Evolutionary conservation across 2,113 vertebrate species (phyloP).

Genomic region (Ciconia boyciana): DNA sequence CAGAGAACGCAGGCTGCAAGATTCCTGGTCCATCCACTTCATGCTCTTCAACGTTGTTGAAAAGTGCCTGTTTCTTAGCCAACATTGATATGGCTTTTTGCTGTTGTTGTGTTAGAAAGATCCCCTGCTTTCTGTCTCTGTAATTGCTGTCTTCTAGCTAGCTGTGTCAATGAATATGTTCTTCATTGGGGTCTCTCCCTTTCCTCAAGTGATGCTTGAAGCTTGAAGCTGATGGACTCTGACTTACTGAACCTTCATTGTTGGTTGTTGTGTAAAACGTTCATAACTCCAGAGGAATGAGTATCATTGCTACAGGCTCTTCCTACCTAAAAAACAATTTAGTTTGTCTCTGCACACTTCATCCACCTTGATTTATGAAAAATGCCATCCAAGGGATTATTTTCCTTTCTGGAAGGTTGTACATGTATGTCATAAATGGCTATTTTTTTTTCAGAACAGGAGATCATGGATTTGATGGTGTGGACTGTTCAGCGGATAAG

Average conservation of each 20-base stretch:
- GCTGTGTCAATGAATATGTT: neutral
- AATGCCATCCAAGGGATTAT: neutral
- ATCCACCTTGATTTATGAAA: neutral
- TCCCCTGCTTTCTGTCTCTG: neutral
- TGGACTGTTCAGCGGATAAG: too few relatives aligned
- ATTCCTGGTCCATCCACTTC: rapidly evolving
- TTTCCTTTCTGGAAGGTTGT: neutral
- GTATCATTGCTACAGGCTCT: neutral
- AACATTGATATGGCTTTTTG: rapidly evolving
- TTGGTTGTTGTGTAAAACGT: neutral
- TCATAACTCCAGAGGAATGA: neutral
- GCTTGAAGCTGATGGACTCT: neutral
- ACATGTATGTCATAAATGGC: neutral
- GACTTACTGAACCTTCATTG: neutral
- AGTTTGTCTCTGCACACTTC: neutral
- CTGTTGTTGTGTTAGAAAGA: neutral
- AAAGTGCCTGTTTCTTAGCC: neutral
- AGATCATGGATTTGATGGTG: neutral
- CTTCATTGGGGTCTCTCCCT: neutral
- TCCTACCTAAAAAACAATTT: neutral
- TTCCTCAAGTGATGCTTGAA: neutral
- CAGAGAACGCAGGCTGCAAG: neutral
- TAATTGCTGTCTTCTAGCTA: neutral
- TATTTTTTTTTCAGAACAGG: neutral
- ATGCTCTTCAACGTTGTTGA: neutral